Percentiles rank a stretch among this genome's conserved stretches.
Conservation (phyloP, 2,888 invertebrate species). For the Papilio demoleus region DNA sequence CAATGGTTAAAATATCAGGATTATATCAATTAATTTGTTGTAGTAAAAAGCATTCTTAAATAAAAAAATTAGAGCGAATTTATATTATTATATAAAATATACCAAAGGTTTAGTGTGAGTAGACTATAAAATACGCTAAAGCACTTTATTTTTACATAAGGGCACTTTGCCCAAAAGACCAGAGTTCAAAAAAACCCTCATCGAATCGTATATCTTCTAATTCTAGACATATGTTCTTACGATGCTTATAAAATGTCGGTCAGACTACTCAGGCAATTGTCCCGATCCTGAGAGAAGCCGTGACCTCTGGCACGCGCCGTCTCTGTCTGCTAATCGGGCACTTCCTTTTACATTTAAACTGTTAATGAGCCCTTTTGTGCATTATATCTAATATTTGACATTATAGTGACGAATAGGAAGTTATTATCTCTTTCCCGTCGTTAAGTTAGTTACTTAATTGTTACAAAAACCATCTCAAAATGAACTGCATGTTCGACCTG, state of each 20-base stretch:
- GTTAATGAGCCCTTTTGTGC: constrained; percentile 44
- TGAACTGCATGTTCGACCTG: too few species aligned
- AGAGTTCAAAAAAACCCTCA: too few species aligned
- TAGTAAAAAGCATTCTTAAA: too few species aligned
- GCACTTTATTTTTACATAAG: too few species aligned
- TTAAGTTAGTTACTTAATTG: not conserved
- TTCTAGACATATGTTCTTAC: not conserved
- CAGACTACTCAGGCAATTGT: constrained; percentile 45
- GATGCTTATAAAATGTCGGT: constrained; percentile 34
- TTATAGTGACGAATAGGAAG: constrained; percentile 13
- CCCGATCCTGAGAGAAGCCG: constrained; percentile 46
- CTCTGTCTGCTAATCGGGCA: constrained; percentile 59
- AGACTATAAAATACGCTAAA: too few species aligned
- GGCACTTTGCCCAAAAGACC: too few species aligned
- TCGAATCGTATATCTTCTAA: too few species aligned
- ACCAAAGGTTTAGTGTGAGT: too few species aligned
- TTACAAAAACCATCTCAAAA: not conserved
- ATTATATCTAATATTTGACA: constrained; percentile 13
- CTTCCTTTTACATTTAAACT: constrained; percentile 60
- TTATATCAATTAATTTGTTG: too few species aligned
- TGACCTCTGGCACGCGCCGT: constrained; percentile 61
- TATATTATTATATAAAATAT: too few species aligned
- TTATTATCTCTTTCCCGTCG: constrained; percentile 22
- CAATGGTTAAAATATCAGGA: too few species aligned
- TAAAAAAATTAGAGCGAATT: too few species aligned